phyloP scores from a whole-genome alignment of 92 coral and sea anemone species.

The Siderastrea radians region DNA sequence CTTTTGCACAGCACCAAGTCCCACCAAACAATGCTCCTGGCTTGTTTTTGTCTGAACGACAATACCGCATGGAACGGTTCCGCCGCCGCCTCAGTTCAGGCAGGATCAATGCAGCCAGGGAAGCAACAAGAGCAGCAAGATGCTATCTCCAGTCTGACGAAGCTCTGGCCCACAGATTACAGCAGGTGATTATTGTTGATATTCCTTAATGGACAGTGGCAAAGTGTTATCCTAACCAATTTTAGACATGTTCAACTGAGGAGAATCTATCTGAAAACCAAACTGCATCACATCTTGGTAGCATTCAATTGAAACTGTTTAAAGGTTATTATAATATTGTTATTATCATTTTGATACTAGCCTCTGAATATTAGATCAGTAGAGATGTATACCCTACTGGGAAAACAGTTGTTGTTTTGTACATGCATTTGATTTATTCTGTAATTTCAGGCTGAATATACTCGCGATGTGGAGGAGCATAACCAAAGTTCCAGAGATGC shows the following conservation, averaged over 20 bases:
- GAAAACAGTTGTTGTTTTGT: too few relatives aligned
- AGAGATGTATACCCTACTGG: too few relatives aligned
- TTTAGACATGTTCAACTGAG: too few relatives aligned
- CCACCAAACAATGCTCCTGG: constrained; percentile 44
- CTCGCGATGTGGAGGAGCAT: constrained; percentile 30
- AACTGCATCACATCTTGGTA: too few relatives aligned
- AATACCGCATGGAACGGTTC: constrained; percentile 48
- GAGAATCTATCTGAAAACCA: too few relatives aligned
- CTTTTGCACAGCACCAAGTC: constrained; percentile 46
- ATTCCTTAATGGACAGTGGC: not conserved
- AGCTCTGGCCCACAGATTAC: constrained; percentile 82
- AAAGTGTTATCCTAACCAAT: too few relatives aligned
- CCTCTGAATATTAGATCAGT: too few relatives aligned
- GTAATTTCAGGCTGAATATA: constrained; percentile 37
- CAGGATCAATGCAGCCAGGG: constrained; percentile 23
- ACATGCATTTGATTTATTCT: not conserved
- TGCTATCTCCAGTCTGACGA: constrained; percentile 77
- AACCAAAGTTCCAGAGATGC: not conserved
- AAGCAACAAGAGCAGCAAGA: constrained; percentile 11
- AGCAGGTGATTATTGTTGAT: constrained; percentile 21
- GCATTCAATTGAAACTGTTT: too few relatives aligned
- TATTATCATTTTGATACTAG: too few relatives aligned
- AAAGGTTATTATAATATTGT: too few relatives aligned
- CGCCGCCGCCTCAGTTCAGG: constrained; percentile 43
- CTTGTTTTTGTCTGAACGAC: constrained; percentile 41